Evolutionary conservation across 2,797 vertebrate species (phyloP), one percentile per base, ranked within the genome.

Genomic region (Gouania willdenowi): DNA sequence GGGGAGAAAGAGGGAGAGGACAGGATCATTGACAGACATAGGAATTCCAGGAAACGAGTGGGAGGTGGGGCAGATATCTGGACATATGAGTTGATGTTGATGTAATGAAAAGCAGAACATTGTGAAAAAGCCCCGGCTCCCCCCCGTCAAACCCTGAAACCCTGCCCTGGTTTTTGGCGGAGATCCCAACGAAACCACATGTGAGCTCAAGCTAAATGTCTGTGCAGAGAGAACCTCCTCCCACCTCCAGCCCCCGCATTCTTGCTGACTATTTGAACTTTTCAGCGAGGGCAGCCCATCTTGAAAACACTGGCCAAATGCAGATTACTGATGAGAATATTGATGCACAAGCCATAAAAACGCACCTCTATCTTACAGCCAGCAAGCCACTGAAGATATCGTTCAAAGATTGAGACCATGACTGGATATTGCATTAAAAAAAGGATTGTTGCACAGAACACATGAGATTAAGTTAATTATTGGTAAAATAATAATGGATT

Each of bases 81-180:
- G 73, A 77, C 72, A 66, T 79, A 79, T 78, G 67, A 53, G 54
- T 64, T 67, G 56, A 75, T 74, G 54, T 64, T 67, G 56, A 75
- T 74, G 79, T 83, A 85, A 85, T 87, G 79, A 87, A 83, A 84
- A 83, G 63, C 82, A 84, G 81, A 84, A 65, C 77, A 41, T 71
- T 75, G 66, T 78, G 63, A 60, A 59, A n/a, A n/a, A 71, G 71
- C 52, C 40, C 42, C 7, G 49, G 77, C 78, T 81, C 42, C 48
- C 74, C 54, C 58, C 49, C 60, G 61, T 41, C 13, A 60, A 71
- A 64, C 49, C 38, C 61, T 45, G 48, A 61, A 75, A 69, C 52
- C 31, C 49, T 50, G 58, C 74, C 77, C 56, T 65, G 27, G 12
- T 53, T 46, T 49, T 50, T 83, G 82, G 79, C 74, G 49, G 40